Base-by-base conservation (phyloP, 2,888 invertebrate species). In the Volucella inanis region DNA sequence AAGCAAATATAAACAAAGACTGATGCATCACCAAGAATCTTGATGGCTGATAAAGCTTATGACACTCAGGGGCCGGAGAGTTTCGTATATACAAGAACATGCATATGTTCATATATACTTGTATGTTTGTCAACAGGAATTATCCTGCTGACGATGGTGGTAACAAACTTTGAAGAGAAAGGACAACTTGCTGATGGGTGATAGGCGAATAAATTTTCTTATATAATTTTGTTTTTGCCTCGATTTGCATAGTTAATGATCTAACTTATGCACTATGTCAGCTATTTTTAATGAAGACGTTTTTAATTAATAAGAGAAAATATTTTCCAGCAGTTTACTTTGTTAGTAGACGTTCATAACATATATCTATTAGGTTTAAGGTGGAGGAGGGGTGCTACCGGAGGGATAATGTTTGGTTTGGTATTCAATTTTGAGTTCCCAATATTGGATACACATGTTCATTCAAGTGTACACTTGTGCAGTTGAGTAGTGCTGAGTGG, bases 191-290 rank as follows among this genome's bases (percentile, higher is more conserved):
- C 47, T 11, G 57, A 59, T 54, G 79, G 47, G 14, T 55, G 75
- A 85, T 61, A 85, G 62, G 72, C 76, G 85, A 85, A 81, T 76
- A 81, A 62, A 85, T 64, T 76, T 77, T 76, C 81, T 76, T 55
- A 84, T 31, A 31, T 76, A 81, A 81, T 80, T 85, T 77, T 57
- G 72, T 68, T 68, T 68, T 85, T 31, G 67, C 76, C 76, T 77
- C 62, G 81, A 81, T 76, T 85, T 80, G 81, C 76, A 85, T 81
- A 76, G 31, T 81, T 77, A 77, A 72, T 67, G 76, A 77, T 76
- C 55, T 85, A 64, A 49, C 54, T 52, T 72, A 77, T 72, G 68
- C 72, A 68, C 67, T 47, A 67, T 72, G 71, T 77, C 72, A 71
- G 76, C 47, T 22, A 61, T 75, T 55, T 80, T 75, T 76, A 75